Evolutionary conservation across 2,888 invertebrate genomes (phyloP).

Genomic region (Yponomeuta sedellus): DNA sequence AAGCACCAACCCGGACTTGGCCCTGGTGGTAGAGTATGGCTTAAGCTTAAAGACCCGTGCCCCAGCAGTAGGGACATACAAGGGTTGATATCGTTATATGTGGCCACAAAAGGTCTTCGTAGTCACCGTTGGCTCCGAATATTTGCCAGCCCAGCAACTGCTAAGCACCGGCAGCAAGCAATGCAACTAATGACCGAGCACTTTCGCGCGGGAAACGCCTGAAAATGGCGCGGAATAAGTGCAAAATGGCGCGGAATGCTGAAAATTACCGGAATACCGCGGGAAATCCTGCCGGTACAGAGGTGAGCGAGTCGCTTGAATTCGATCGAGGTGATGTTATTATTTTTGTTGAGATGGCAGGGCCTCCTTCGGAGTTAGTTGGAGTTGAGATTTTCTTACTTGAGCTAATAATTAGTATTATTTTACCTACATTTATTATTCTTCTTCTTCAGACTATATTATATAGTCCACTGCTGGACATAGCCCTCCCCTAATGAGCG

Average conservation of each 20-base stretch:
- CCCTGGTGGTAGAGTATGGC: too few species aligned
- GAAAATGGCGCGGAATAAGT: conserved; percentile 5
- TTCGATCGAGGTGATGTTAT: not conserved
- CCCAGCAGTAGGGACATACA: too few species aligned
- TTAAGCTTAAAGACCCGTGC: too few species aligned
- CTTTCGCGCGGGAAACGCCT: not conserved
- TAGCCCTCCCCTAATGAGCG: too few species aligned
- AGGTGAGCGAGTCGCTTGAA: not conserved
- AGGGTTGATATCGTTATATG: too few species aligned
- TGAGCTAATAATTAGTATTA: too few species aligned
- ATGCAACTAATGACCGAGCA: not conserved
- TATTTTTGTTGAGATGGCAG: not conserved
- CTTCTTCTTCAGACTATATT: too few species aligned
- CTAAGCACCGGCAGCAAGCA: not conserved
- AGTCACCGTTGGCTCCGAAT: not conserved
- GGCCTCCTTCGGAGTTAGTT: not conserved
- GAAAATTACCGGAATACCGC: conserved; percentile 6
- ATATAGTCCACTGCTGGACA: too few species aligned
- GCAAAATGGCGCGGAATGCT: conserved; percentile 9
- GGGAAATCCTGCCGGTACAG: not conserved
- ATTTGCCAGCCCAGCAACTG: not conserved
- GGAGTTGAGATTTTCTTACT: too few species aligned
- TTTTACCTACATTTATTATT: too few species aligned
- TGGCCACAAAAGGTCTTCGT: too few species aligned
- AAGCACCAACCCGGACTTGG: too few species aligned